Conservation (phyloP, 2,113 vertebrate genomes). For the Hydropotes inermis region DNA sequence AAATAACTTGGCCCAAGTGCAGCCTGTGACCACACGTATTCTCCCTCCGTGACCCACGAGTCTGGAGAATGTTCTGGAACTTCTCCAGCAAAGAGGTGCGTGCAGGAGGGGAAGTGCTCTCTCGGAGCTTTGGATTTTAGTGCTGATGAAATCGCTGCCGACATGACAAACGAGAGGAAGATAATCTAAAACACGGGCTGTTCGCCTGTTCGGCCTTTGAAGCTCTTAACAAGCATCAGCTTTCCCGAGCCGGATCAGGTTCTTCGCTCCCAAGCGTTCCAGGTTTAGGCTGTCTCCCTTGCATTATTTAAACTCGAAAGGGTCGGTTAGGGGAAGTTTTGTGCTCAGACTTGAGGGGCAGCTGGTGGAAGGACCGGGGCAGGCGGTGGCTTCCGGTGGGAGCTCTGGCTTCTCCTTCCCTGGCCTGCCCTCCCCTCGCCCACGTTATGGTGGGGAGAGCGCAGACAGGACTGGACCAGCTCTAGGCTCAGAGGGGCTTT, state of each 20-base stretch:
- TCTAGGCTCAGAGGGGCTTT: not conserved
- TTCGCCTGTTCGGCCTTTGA: conserved; percentile 44
- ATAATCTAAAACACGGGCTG: conserved; percentile 58
- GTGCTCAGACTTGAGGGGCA: not conserved
- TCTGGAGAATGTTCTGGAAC: not conserved
- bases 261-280: conserved; percentile 38
- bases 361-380: not conserved
- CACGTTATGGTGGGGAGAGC: not conserved
- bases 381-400: not conserved
- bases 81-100: conserved; percentile 39
- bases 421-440: not conserved
- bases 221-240: conserved; percentile 50
- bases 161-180: conserved; percentile 40
- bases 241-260: conserved; percentile 10
- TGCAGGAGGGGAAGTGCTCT: not conserved
- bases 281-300: conserved; percentile 34
- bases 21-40: not conserved
- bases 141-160: conserved; percentile 38
- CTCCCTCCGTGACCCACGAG: not conserved
- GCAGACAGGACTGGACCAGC: accelerated
- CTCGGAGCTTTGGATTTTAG: not conserved
- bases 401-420: not conserved
- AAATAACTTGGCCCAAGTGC: conserved; percentile 19
- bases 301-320: not conserved
- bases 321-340: not conserved